phyloP scores from a whole-genome alignment of 2,797 vertebrate species.

The Chelidonichthys spinosus region DNA sequence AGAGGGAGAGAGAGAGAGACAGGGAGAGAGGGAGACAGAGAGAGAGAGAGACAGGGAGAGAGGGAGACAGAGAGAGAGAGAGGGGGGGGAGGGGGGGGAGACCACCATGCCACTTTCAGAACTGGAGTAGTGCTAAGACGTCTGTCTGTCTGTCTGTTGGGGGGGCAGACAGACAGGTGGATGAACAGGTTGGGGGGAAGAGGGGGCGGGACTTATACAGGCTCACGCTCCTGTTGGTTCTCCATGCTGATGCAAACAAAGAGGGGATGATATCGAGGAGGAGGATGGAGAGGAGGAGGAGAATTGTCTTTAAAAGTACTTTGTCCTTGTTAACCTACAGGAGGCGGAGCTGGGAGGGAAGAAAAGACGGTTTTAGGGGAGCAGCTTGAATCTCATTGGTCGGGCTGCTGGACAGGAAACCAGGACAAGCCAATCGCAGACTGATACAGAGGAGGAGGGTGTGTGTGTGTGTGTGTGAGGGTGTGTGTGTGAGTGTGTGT shows the following conservation, averaged over 20 bases:
- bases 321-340: conserved; percentile 70
- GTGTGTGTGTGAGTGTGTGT: conserved; percentile 57
- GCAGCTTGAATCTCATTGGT: conserved; percentile 82
- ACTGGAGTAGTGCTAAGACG: conserved; percentile 78
- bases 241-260: conserved; percentile 81
- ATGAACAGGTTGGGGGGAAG: conserved; percentile 2
- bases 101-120: conserved; percentile 82
- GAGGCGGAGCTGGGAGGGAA: conserved; percentile 55
- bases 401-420: conserved; percentile 73
- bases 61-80: too few species aligned
- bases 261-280: conserved; percentile 45
- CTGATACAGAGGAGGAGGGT: conserved; percentile 77
- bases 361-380: conserved; percentile 20
- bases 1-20: too few species aligned
- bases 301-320: conserved; percentile 63
- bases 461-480: conserved; percentile 55
- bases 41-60: too few species aligned
- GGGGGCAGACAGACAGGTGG: conserved; percentile 37
- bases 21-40: too few species aligned
- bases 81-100: background rate
- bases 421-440: conserved; percentile 81
- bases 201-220: conserved; percentile 43
- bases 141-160: conserved; percentile 71
- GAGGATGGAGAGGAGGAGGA: conserved; percentile 19
- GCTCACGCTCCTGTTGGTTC: conserved; percentile 77